Evolutionary conservation across 2,888 invertebrate genomes (phyloP).

Genomic region (Panorpa germanica): DNA sequence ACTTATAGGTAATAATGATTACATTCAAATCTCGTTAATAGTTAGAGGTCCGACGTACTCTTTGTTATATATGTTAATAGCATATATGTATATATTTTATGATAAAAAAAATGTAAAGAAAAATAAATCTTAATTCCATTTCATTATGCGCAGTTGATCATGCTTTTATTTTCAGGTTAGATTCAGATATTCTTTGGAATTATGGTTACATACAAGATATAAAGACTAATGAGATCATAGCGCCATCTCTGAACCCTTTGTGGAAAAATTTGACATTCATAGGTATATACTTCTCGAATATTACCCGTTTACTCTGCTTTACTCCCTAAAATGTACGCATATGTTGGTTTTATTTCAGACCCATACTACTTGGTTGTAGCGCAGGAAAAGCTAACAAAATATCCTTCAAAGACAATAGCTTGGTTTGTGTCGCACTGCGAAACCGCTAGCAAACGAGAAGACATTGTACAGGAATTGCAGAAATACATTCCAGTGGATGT

Average conservation of each 20-base stretch:
- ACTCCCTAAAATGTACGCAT: neutral
- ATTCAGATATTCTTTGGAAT: slow-evolving; percentile 28
- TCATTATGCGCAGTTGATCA: too few relatives aligned
- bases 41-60: too few relatives aligned
- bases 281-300: slow-evolving; percentile 6
- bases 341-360: slow-evolving; percentile 2
- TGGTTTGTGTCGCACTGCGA: slow-evolving; percentile 37
- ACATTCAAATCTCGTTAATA: too few relatives aligned
- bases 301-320: neutral
- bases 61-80: too few relatives aligned
- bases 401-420: slow-evolving; percentile 28
- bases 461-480: slow-evolving; percentile 27
- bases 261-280: too few relatives aligned
- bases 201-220: slow-evolving; percentile 21
- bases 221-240: slow-evolving; percentile 15
- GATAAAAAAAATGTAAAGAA: too few relatives aligned
- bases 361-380: slow-evolving; percentile 10
- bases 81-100: too few relatives aligned
- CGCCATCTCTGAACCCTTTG: slow-evolving; percentile 16
- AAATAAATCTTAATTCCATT: too few relatives aligned
- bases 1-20: too few relatives aligned
- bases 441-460: slow-evolving; percentile 24
- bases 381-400: slow-evolving; percentile 13
- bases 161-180: too few relatives aligned
- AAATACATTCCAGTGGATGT: slow-evolving; percentile 37